phyloP scores from a whole-genome alignment of 1,140 invertebrate genomes.

The Leptopilina clavipes region DNA sequence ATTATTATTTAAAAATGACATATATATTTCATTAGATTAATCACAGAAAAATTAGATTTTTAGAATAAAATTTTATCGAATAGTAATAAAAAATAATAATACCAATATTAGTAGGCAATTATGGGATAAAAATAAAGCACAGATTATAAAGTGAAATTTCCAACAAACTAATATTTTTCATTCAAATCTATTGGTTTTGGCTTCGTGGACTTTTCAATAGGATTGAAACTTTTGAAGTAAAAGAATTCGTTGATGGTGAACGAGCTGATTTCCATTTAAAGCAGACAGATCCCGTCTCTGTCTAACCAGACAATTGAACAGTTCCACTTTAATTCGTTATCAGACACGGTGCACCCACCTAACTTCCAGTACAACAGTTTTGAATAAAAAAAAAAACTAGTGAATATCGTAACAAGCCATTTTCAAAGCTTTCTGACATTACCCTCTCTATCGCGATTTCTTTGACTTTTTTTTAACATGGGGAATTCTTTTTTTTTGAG shows the following conservation, averaged over 20 bases:
- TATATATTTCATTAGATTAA: too few species aligned
- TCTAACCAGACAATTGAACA: neutral
- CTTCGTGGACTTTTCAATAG: too few species aligned
- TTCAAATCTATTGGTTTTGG: neutral
- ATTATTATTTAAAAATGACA: too few species aligned
- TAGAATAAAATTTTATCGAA: too few species aligned
- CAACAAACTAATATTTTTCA: neutral
- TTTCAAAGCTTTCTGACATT: conserved; percentile 23
- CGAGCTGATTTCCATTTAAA: conserved; percentile 2
- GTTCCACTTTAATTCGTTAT: conserved; percentile 48
- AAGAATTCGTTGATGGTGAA: neutral
- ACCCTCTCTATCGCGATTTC: neutral
- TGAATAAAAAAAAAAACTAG: conserved; percentile 44
- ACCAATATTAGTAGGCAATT: too few species aligned
- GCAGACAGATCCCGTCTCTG: neutral
- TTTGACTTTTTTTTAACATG: neutral
- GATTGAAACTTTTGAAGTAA: neutral
- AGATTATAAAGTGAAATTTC: too few species aligned
- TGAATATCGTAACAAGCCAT: conserved; percentile 42
- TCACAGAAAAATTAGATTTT: too few species aligned
- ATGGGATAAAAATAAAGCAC: too few species aligned
- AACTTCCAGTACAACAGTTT: conserved; percentile 37
- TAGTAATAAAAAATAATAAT: too few species aligned
- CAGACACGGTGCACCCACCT: conserved; percentile 33
- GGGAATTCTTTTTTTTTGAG: too few species aligned